These are phyloP conservation scores for Prunella strophiata DNA, from an alignment of 2,797 vertebrate genomes.

Conservation along the genomic window DNA sequence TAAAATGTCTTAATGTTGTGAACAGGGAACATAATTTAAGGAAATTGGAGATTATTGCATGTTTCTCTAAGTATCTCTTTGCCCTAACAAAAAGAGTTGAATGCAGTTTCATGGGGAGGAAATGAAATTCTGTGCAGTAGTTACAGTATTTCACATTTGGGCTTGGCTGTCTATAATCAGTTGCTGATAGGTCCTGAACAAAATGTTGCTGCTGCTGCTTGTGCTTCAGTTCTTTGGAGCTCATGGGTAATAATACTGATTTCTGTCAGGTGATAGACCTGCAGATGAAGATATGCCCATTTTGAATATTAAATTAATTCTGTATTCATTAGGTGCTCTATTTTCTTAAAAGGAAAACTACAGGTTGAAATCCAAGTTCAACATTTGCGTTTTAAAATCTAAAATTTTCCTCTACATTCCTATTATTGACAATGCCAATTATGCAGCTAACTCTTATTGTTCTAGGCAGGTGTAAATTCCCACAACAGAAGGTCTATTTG, in stretches of 20 bases:
- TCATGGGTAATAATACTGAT: not conserved
- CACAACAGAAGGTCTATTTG: conserved; percentile 7
- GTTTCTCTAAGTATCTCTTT: not conserved
- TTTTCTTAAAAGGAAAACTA: not conserved
- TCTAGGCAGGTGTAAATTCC: conserved; percentile 24
- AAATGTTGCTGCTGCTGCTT: not conserved
- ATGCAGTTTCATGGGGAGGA: not conserved
- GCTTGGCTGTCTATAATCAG: not conserved
- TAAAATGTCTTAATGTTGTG: not conserved
- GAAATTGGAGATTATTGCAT: not conserved
- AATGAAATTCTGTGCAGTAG: not conserved
- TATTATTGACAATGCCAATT: not conserved
- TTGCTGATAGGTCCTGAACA: not conserved
- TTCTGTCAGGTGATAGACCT: not conserved
- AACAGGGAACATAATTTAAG: not conserved
- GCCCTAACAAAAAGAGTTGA: not conserved
- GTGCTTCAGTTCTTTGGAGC: not conserved
- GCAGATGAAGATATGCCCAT: not conserved
- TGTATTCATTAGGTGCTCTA: not conserved
- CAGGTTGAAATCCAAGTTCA: not conserved
- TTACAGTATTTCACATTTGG: not conserved
- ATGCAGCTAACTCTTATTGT: not conserved
- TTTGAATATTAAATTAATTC: not conserved
- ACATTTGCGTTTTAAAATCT: not conserved
- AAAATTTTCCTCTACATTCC: not conserved